Base-by-base conservation (phyloP, 2,888 invertebrate species). In the Brenthis hecate region DNA sequence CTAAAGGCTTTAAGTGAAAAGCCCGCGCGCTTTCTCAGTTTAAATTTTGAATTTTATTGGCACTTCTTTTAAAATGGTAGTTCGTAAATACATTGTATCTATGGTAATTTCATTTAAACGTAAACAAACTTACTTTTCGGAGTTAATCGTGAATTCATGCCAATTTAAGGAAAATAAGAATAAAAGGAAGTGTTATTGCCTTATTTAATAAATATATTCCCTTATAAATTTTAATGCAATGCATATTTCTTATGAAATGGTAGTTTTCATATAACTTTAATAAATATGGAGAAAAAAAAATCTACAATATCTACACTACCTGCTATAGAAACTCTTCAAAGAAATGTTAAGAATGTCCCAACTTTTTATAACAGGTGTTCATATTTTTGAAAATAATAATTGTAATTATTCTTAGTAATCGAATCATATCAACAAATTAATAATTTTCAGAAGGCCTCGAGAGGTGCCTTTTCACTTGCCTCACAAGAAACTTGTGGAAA, bases 391-490 rank as follows among this genome's bases (percentile, higher is more conserved):
- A 32, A n/a, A 23, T 51, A 13, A 14, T 32, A 5, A 16, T 62
- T 51, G n/a, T 48, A 11, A n/a, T 14, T 28, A 23, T 57, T 14
- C 28, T 2, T 23, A 48, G 13, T 6, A 19, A 3, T 19, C 19
- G 36, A 58, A 58, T 43, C 1, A 11, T 43, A 36, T 6, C 11
- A 11, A 8, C 13, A 32, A 51, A 51, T n/a, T 2, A 51, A 13
- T 13, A 53, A 14, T 11, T 66, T 83, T 48, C 79, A 92, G 92
- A 70, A 89, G 85, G 75, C 74, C 86, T 1, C 79, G 84, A 6
- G 89, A 90, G 60, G 85, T 95, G 58, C 93, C 94, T 6, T 94
- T 94, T 76, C 94, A 94, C 77, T 82, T 94, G 68, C 95, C 95
- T 0, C 95, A 94, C 76, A 94, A 92, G 76, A 94, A 94, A 75